Conservation (phyloP, 1,140 invertebrate species). For the Drosophila pseudoananassae region DNA sequence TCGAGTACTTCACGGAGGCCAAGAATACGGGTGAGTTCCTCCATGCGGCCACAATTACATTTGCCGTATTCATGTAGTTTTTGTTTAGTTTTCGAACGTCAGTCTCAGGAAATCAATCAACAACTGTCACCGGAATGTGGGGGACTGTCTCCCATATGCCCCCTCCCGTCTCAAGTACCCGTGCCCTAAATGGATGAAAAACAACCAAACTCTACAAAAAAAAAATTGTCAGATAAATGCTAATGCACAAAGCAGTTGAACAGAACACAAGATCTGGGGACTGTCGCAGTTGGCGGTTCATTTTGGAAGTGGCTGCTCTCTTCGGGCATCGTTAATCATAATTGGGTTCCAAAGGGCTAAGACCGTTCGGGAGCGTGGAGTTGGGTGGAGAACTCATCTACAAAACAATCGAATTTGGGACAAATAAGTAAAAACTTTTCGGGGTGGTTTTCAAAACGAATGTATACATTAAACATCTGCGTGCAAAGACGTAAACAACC, state of each 20-base stretch:
- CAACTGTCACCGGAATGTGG: constrained; percentile 68
- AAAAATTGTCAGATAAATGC: constrained; percentile 47
- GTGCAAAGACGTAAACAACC: not conserved
- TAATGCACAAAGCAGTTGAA: constrained; percentile 55
- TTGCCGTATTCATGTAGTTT: constrained; percentile 58
- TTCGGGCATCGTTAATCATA: constrained; percentile 68
- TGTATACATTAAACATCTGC: not conserved
- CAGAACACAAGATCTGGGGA: constrained; percentile 55
- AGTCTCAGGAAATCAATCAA: constrained; percentile 73
- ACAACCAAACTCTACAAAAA: constrained; percentile 7
- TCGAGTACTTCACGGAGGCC: not conserved
- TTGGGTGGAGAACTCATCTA: not conserved
- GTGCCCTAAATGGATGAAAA: constrained; percentile 16
- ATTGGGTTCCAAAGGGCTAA: constrained; percentile 65
- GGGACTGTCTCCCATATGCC: constrained; percentile 34
- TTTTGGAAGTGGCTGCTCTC: constrained; percentile 48
- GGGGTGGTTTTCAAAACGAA: not conserved
- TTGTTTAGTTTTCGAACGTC: constrained; percentile 58
- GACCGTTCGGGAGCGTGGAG: constrained; percentile 10
- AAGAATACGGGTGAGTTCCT: not conserved
- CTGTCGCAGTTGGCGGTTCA: constrained; percentile 45
- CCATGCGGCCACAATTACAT: constrained; percentile 23
- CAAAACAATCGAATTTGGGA: not conserved
- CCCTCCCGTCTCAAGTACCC: constrained; percentile 25
- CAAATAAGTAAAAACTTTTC: constrained; percentile 9